Evolutionary conservation across 2,797 vertebrate species (phyloP), one percentile per base, ranked within the genome.

Genomic region (Eurystomus glaucurus): DNA sequence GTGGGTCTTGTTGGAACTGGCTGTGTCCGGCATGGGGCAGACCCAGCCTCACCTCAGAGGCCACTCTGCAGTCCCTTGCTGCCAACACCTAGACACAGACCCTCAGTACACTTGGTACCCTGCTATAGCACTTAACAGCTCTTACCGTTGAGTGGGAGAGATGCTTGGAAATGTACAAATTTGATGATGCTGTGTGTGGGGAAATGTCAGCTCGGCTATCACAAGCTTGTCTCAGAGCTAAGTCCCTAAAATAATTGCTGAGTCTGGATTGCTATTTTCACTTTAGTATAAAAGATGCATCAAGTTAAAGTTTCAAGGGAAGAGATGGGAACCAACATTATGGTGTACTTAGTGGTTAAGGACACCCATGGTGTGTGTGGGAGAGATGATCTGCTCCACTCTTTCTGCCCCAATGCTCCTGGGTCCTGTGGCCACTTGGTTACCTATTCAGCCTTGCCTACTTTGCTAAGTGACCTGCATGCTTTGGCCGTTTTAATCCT

Each of bases 361-460:
- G 41, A 33, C 23, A 33, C 9, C 3, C 0, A 2, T 39, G 58
- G 8, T 11, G 7, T 23, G 8, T 18, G 3, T 0, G 29, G 37
- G 17, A 64, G 43, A 57, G 13, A 41, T 51, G 3, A 26, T 50
- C 69, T 52, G 29, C 31, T 69, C 26, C 13, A 3, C 11, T 41
- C 11, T 60, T 61, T 61, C 61, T 66, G 28, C 8, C 16, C 6
- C 6, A 0, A 1, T 19, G 17, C 39, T 45, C 28, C 2, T 3
- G 10, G 9, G 17, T 65, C 26, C 41, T 81, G 43, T 39, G 61
- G 31, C 39, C 8, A 4, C 43, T 33, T 62, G 15, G 10, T 41
- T 82, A 19, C 4, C 26, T 62, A 20, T 48, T 72, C 28, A 57
- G 48, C 39, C 22, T 72, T 82, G 28, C 8, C 60, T 39, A 43